Base-by-base conservation (phyloP, 2,797 vertebrate species). In the Pempheris klunzingeri region DNA sequence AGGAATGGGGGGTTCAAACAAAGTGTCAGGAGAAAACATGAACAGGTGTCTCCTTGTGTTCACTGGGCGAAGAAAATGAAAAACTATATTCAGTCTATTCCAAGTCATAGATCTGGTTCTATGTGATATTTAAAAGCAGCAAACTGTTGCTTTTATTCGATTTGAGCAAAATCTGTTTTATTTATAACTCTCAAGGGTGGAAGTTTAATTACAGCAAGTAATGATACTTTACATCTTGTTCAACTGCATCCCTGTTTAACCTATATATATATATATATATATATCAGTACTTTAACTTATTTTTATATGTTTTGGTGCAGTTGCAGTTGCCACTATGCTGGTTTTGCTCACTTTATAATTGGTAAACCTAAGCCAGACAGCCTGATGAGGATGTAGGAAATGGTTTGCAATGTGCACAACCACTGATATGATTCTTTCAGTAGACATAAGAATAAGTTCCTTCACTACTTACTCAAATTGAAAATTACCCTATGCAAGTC, bases 21-120 rank as follows among this genome's bases (percentile, higher is more conserved):
- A 74, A 81, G 73, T 82, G 76, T 85, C 50, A 22, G 54, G 39
- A 74, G 50, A 74, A 62, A 62, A 63, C 55, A 74, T 20, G 77
- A 81, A 80, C 89, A 90, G 90, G 84, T 92, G 87, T 85, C 77
- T 71, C 47, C 46, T 73, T 52, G 12, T 77, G 80, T 65, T 66
- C 22, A 55, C 28, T 11, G 41, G 22, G 46, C 50, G 58, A 50
- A 73, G 26, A 46, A 13, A 54, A 80, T 14, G 52, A 46, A 57
- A 73, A 53, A 24, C 15, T 57, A 15, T 13, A 50, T 46, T 61
- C 58, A 34, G 28, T 39, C 24, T 5, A 9, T 15, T 26, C 1
- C 24, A 46, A 46, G 30, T 53, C 13, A 66, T 46, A 50, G 1
- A 32, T 43, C 36, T 3, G 41, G 57, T 61, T 74, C 7, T 24